Evolutionary conservation across 2,113 vertebrate species (phyloP).

Genomic region (Oceanites oceanicus): DNA sequence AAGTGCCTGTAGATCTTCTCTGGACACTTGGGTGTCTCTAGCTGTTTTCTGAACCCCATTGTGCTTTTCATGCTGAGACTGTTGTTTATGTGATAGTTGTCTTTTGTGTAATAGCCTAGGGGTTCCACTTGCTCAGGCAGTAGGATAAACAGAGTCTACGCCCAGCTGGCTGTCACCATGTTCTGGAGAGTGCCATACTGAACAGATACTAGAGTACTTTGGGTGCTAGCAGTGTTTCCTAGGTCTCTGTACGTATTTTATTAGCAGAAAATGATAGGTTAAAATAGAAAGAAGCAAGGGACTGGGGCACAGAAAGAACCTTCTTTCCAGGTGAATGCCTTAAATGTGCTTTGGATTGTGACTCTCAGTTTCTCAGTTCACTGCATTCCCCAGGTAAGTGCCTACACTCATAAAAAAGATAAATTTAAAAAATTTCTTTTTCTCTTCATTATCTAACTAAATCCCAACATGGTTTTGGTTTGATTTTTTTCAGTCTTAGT

Average conservation of each 20-base stretch:
- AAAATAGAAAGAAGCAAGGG: not conserved
- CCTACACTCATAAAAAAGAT: not conserved
- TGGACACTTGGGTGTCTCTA: not conserved
- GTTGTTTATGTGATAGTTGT: not conserved
- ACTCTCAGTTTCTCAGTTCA: not conserved
- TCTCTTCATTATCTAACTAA: fast-evolving
- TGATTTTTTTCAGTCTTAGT: not conserved
- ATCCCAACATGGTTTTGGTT: not conserved
- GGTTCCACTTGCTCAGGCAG: not conserved
- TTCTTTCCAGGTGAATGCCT: not conserved
- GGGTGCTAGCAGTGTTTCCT: not conserved
- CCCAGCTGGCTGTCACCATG: not conserved
- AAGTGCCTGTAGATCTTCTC: not conserved
- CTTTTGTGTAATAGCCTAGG: not conserved
- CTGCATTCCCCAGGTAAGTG: not conserved
- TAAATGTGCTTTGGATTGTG: not conserved
- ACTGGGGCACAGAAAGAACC: not conserved
- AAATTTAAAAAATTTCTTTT: too few species aligned
- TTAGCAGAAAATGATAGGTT: not conserved
- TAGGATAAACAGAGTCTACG: not conserved
- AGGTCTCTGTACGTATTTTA: not conserved
- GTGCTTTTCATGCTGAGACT: not conserved
- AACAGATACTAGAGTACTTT: not conserved
- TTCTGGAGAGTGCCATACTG: not conserved
- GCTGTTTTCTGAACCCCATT: not conserved